Conservation (phyloP, 2,113 vertebrate species). For the Elephas maximus region DNA sequence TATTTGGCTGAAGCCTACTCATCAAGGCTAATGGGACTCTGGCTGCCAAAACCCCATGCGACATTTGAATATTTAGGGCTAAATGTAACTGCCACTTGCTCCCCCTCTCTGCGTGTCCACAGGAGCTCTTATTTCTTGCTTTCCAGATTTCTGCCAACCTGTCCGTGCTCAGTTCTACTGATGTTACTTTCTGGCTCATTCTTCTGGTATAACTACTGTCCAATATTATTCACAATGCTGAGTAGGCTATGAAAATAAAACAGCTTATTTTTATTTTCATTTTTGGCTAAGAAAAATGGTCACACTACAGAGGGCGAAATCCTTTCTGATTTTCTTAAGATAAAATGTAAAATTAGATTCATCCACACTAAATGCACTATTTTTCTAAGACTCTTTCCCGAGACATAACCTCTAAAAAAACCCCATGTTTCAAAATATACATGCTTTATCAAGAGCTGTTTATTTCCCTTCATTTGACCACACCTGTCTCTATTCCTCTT, state of each 20-base stretch:
- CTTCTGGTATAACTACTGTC: neutral
- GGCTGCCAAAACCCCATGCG: slow-evolving; percentile 51
- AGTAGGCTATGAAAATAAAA: slow-evolving; percentile 1
- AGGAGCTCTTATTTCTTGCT: slow-evolving; percentile 34
- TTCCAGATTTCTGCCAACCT: slow-evolving; percentile 65
- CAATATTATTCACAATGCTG: neutral
- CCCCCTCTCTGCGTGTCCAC: neutral
- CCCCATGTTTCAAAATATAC: neutral
- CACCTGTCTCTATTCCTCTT: neutral
- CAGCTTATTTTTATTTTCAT: neutral
- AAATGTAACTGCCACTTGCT: slow-evolving; percentile 54
- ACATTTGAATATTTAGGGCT: slow-evolving; percentile 67
- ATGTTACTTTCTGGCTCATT: neutral
- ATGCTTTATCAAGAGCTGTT: neutral
- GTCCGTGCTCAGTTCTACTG: slow-evolving; percentile 50
- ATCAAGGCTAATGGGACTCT: slow-evolving; percentile 49
- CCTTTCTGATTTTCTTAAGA: neutral
- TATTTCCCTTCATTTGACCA: neutral
- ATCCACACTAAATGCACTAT: neutral
- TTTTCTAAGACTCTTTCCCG: neutral
- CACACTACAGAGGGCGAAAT: neutral
- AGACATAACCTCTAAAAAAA: neutral
- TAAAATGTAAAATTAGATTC: neutral
- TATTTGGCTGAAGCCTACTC: slow-evolving; percentile 58
- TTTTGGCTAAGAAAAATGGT: slow-evolving; percentile 59